Evolutionary conservation across 2,113 vertebrate species (phyloP).

Genomic region (Rhinolophus ferrumequinum): DNA sequence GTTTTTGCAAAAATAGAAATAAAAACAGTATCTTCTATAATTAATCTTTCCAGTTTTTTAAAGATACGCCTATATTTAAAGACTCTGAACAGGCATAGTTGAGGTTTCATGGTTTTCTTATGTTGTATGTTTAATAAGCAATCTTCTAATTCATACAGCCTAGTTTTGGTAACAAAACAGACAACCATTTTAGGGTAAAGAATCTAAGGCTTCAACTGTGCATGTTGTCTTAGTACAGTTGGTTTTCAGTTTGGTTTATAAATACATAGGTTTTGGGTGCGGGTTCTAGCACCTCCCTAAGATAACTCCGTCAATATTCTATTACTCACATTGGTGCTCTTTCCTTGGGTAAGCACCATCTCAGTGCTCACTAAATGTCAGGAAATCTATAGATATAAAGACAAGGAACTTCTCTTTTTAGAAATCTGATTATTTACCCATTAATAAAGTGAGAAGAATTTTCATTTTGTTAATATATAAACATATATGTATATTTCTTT

Average conservation of each 20-base stretch:
- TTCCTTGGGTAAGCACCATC: background rate
- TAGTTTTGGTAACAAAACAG: background rate
- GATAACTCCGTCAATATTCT: background rate
- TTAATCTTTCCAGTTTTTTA: background rate
- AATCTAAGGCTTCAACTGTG: conserved; percentile 12
- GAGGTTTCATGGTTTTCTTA: background rate
- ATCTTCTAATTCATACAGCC: background rate
- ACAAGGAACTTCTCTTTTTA: background rate
- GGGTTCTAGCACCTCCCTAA: background rate
- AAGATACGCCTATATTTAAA: background rate
- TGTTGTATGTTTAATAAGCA: background rate
- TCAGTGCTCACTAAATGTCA: background rate
- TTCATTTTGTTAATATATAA: background rate
- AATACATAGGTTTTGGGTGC: background rate
- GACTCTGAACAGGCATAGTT: background rate
- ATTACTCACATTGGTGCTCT: background rate
- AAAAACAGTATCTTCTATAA: conserved; percentile 43
- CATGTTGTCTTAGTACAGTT: background rate
- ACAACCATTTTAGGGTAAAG: background rate
- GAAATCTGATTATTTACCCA: background rate
- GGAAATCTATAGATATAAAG: background rate
- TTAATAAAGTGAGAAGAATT: background rate
- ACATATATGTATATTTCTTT: background rate
- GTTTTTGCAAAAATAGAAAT: background rate
- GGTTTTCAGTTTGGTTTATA: background rate